Conservation (phyloP, 2,113 vertebrate genomes). For the Trinectes maculatus region DNA sequence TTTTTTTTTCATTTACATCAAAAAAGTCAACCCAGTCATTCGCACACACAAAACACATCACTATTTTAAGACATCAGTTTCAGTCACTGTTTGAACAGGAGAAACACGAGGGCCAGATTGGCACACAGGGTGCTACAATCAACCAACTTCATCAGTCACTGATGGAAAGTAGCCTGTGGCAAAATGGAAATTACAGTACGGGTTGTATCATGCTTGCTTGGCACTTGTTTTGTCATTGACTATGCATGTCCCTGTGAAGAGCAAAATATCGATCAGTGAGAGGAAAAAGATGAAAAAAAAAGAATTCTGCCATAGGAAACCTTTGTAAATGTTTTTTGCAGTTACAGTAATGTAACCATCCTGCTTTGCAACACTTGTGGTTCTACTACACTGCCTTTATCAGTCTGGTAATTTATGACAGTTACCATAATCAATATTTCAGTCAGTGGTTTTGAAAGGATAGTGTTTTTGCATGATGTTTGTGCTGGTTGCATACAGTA, state of each 20-base stretch:
- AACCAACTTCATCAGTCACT: constrained; percentile 72
- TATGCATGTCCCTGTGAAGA: constrained; percentile 75
- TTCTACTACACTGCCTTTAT: constrained; percentile 1
- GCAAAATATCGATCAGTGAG: constrained; percentile 70
- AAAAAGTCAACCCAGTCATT: constrained; percentile 43
- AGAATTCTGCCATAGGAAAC: constrained; percentile 61
- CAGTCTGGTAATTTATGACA: constrained; percentile 6
- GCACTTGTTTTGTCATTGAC: constrained; percentile 82
- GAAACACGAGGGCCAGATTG: constrained; percentile 61
- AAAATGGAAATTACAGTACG: constrained; percentile 83
- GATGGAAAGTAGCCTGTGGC: constrained; percentile 84
- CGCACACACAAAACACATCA: constrained; percentile 37
- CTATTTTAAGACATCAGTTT: constrained; percentile 71
- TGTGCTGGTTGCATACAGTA: constrained; percentile 40
- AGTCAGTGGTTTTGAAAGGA: constrained; percentile 10
- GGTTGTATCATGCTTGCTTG: constrained; percentile 80
- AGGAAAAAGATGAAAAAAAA: constrained; percentile 46
- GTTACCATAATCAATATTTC: constrained; percentile 12
- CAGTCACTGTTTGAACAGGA: constrained; percentile 47
- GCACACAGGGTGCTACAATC: constrained; percentile 71
- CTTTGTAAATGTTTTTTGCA: constrained; percentile 41
- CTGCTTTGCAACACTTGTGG: constrained; percentile 6
- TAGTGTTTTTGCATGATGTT: constrained; percentile 29
- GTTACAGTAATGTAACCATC: constrained; percentile 34
- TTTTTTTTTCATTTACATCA: constrained; percentile 46